Evolutionary conservation across 2,797 vertebrate species (phyloP), one percentile per base, ranked within the genome.

Genomic region (Epinephelus awoara): DNA sequence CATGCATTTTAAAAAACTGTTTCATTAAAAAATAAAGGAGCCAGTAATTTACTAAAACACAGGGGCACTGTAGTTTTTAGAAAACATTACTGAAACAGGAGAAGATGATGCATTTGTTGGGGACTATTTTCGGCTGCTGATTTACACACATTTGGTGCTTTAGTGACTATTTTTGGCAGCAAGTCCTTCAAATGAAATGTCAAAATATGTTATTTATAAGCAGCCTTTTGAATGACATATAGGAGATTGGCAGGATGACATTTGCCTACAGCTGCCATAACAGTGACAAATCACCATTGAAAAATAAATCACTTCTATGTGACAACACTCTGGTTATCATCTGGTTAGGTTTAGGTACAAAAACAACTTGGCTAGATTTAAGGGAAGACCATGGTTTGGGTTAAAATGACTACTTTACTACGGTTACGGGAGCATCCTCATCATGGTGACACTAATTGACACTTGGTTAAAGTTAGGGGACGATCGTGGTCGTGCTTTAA

Each of bases 351-450:
- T 40, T n/a, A 46, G 27, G 17, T 27, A 47, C 15, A 42, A 49
- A 61, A 42, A 59, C 4, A 0, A 18, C 25, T 64, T 47, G 42
- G 25, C 21, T 18, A 17, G 10, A n/a, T 58, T 67, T n/a, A 25
- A 44, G 46, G 44, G 58, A 63, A 56, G 40, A n/a, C 40, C 27
- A 40, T 34, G 51, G 21, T 77, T 55, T 47, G 9, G 21, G n/a
- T 57, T 70, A 13, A 42, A 67, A 55, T 50, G 3, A 50, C 27
- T 38, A 18, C 29, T 56, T 57, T 1, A 13, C 65, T 58, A 58
- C 13, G 11, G 58, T 34, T 38, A 15, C 6, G 19, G 23, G 23
- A 57, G 51, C 57, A 19, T 21, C 6, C 3, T 17, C 3, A 5
- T 49, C 58, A 29, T 44, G 44, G 19, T 10, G 21, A 49, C 51